phyloP scores from a whole-genome alignment of 2,888 invertebrate genomes.

The Xanthorhoe designata region DNA sequence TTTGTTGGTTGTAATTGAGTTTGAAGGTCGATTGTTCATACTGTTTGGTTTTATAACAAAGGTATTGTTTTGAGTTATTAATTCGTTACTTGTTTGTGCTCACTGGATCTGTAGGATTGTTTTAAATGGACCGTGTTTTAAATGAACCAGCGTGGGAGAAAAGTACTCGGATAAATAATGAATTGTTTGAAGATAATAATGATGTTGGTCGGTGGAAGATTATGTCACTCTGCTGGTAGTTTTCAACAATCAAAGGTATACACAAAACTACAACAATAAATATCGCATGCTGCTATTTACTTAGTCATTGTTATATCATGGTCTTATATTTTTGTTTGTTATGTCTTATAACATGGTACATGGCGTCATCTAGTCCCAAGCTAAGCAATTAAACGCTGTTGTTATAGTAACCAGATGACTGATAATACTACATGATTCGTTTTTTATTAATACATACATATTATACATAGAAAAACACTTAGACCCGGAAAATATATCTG shows the following conservation, averaged over 20 bases:
- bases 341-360: too few species aligned
- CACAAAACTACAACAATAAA: too few species aligned
- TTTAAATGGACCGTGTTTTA: neutral
- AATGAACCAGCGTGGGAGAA: neutral
- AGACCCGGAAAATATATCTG: too few species aligned
- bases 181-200: neutral
- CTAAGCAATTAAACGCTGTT: too few species aligned
- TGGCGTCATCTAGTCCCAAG: too few species aligned
- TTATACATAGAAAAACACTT: too few species aligned
- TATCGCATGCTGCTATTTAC: too few species aligned
- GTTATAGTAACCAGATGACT: too few species aligned
- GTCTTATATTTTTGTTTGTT: too few species aligned
- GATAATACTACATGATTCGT: too few species aligned
- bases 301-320: too few species aligned
- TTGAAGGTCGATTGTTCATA: conserved; percentile 27
- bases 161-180: neutral
- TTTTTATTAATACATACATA: too few species aligned
- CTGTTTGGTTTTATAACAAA: conserved; percentile 13
- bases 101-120: conserved; percentile 2
- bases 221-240: neutral
- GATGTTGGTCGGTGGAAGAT: neutral
- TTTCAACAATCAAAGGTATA: neutral
- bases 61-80: conserved; percentile 12
- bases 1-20: conserved; percentile 21
- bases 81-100: neutral